Conservation (phyloP, 2,113 vertebrate species). For the Corythaixoides concolor region DNA sequence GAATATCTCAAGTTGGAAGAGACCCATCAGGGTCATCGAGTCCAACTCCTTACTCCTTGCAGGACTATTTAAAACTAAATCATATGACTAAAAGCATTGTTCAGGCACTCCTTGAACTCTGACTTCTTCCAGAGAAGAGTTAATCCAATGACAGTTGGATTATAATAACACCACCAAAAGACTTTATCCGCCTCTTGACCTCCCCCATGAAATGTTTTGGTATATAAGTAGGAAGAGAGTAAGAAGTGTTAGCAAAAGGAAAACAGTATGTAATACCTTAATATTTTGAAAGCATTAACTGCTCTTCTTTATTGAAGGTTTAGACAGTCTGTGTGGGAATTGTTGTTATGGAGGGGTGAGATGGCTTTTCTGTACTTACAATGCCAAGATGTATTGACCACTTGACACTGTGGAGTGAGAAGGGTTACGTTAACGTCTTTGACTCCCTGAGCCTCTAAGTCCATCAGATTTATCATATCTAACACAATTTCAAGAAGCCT, state of each 20-base stretch:
- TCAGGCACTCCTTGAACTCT: neutral
- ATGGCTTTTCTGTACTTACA: neutral
- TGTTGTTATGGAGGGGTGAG: rapidly evolving
- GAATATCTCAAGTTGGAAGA: neutral
- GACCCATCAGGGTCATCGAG: neutral
- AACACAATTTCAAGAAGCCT: neutral
- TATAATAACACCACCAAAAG: neutral
- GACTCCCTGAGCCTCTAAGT: neutral
- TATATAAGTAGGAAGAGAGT: neutral
- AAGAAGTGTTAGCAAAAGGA: neutral
- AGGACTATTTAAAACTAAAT: neutral
- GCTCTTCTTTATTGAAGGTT: neutral
- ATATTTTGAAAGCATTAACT: neutral
- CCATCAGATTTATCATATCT: neutral
- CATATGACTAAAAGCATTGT: neutral
- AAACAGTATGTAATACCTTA: neutral
- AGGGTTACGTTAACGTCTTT: neutral
- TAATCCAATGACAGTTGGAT: neutral
- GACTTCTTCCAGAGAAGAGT: neutral
- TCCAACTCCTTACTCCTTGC: neutral
- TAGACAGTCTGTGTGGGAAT: neutral
- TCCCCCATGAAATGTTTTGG: neutral
- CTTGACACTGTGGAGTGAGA: neutral
- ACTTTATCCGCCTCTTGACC: neutral
- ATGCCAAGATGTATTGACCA: neutral